These are phyloP conservation scores for Phrynocephalus vlangalii DNA, from an alignment of 2,797 vertebrate genomes.

Conservation along the genomic window DNA sequence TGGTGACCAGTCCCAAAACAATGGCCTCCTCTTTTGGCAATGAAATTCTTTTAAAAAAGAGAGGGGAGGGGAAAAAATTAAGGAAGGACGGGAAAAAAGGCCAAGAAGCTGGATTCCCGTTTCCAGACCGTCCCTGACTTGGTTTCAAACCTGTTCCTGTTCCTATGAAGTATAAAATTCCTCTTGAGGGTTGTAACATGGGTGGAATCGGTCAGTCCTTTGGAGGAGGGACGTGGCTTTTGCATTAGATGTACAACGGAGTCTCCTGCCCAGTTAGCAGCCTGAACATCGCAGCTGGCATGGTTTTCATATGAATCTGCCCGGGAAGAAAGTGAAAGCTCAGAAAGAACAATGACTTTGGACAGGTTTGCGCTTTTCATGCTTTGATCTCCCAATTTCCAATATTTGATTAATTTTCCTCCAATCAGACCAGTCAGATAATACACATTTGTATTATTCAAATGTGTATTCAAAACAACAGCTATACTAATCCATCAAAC, in stretches of 20 bases:
- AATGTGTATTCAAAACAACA: too few relatives aligned
- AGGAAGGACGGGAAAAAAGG: constrained; percentile 44
- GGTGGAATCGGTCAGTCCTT: constrained; percentile 47
- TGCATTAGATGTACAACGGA: constrained; percentile 92
- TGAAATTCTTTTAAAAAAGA: constrained; percentile 62
- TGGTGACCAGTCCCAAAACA: constrained; percentile 66
- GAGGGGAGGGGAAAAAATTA: constrained; percentile 37
- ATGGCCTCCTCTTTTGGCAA: constrained; percentile 70
- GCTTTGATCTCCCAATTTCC: too few relatives aligned
- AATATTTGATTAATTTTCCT: too few relatives aligned
- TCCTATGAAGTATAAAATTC: constrained; percentile 69
- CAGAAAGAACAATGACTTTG: too few relatives aligned
- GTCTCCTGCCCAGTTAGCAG: constrained; percentile 98
- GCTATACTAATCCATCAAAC: too few relatives aligned
- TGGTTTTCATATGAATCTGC: constrained; percentile 99
- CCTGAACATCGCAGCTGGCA: constrained; percentile 99
- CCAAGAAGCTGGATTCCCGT: constrained; percentile 63
- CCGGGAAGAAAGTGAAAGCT: constrained; percentile 28
- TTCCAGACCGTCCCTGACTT: constrained; percentile 58
- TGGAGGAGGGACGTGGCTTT: constrained; percentile 33
- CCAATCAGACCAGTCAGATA: too few relatives aligned
- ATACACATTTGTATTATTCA: too few relatives aligned
- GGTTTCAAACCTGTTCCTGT: constrained; percentile 56
- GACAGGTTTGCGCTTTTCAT: too few relatives aligned
- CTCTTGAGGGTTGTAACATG: constrained; percentile 49